Evolutionary conservation across 2,888 invertebrate species (phyloP), one percentile per base, ranked within the genome.

Genomic region (Meteorus colon): DNA sequence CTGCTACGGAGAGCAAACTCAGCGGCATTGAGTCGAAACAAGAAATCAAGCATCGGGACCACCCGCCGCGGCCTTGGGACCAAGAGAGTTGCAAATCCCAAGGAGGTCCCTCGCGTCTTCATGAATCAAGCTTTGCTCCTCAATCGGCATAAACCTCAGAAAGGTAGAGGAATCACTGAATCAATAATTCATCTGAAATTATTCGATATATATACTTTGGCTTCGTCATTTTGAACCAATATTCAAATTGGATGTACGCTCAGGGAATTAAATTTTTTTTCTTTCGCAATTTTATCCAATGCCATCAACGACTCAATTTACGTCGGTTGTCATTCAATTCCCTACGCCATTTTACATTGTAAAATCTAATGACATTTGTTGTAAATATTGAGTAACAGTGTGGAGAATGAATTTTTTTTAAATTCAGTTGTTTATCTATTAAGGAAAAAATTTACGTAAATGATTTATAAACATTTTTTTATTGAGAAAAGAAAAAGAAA

Each of bases 21-120:
- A 73, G 69, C 77, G 74, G 77, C 78, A 76, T 34, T 68, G 77
- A 79, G 86, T 86, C 86, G 87, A 89, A 89, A 88, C 89, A 89
- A 89, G 89, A 89, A 89, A 89, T 89, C 89, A 89, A 88, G 84
- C 83, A 85, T 86, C 83, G 84, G 84, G 89, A 89, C 89, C 89
- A 89, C 89, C 89, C 89, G 89, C 88, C 83, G 85, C 84, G 86
- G 82, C 86, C 87, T 86, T 86, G 86, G 85, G 81, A 80, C 82
- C 82, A 80, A 79, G 81, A 83, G 55, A 82, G 85, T 84, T 84
- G 85, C 86, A 85, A 85, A 87, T 86, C 88, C 85, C 87, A 85
- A 88, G 89, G 89, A 89, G 89, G 89, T 89, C 89, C 86, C 83
- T 85, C 86, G 86, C 86, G 86, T 89, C 89, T 89, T 88, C 89